Conservation (phyloP, 2,113 vertebrate genomes). For the Elephantulus edwardii region DNA sequence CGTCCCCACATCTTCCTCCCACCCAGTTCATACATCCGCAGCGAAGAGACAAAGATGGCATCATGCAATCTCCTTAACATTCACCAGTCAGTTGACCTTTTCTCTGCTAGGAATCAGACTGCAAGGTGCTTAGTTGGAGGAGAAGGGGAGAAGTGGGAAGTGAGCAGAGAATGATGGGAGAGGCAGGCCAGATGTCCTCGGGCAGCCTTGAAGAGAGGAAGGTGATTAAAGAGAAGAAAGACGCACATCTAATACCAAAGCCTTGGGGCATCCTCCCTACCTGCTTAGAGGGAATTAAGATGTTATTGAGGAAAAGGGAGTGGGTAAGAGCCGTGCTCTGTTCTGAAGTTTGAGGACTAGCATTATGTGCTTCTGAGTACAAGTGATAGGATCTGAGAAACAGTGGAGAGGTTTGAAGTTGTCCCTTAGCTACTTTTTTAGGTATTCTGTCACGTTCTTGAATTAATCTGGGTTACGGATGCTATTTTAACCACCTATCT, state of each 20-base stretch:
- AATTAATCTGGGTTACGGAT: neutral
- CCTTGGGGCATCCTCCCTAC: neutral
- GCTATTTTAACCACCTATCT: neutral
- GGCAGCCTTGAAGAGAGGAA: neutral
- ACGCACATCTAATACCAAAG: neutral
- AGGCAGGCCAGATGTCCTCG: fast-evolving
- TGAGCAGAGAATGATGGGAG: fast-evolving
- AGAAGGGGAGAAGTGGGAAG: no score
- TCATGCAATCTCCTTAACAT: neutral
- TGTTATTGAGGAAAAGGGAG: neutral
- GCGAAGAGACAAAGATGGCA: fast-evolving
- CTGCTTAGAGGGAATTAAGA: neutral
- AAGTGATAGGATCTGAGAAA: neutral
- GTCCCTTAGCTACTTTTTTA: neutral
- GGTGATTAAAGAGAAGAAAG: neutral
- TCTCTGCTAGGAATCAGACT: neutral
- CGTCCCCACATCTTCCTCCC: fast-evolving
- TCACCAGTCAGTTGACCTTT: neutral
- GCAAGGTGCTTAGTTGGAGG: fast-evolving
- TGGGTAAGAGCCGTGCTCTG: neutral
- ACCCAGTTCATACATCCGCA: fast-evolving
- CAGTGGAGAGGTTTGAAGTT: neutral
- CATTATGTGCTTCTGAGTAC: neutral
- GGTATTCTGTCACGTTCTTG: neutral
- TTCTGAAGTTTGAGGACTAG: neutral